Conservation (phyloP, 2,888 invertebrate genomes). For the Lottia gigantea region DNA sequence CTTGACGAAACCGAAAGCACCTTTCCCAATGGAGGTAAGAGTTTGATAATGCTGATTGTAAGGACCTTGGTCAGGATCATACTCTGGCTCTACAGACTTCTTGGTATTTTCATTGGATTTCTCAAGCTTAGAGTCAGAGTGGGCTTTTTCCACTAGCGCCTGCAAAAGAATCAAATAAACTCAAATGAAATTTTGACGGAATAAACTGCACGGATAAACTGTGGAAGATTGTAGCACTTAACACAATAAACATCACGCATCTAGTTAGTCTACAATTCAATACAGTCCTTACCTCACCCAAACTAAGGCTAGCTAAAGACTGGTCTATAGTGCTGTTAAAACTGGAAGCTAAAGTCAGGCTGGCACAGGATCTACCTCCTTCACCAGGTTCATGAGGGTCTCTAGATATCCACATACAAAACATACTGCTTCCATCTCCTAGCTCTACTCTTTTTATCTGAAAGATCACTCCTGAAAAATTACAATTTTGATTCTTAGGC, state of each 20-base stretch:
- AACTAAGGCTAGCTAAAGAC: conserved; percentile 63
- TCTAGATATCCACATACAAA: conserved; percentile 76
- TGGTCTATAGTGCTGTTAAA: conserved; percentile 69
- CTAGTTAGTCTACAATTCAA: too few relatives aligned
- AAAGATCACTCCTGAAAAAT: conserved; percentile 57
- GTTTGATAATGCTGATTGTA: conserved; percentile 74
- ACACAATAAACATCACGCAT: too few relatives aligned
- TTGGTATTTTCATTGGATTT: conserved; percentile 26
- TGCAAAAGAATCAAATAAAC: conserved; percentile 21
- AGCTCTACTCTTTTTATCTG: conserved; percentile 64
- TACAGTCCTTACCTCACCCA: conserved; percentile 46
- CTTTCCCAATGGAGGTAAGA: conserved; percentile 78
- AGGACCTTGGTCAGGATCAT: conserved; percentile 34
- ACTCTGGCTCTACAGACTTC: conserved; percentile 22
- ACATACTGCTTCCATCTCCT: conserved; percentile 71
- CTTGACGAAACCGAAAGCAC: conserved; percentile 80
- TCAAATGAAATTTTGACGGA: too few relatives aligned
- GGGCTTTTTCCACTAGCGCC: conserved; percentile 41
- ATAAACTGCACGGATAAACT: too few relatives aligned
- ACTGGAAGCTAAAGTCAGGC: conserved; percentile 70
- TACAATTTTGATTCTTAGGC: too few relatives aligned
- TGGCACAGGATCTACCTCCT: conserved; percentile 60
- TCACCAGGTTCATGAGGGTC: conserved; percentile 68
- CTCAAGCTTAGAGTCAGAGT: conserved; percentile 39
- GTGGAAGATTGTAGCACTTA: too few relatives aligned